Evolutionary conservation across 1,140 invertebrate genomes (phyloP), one percentile per base, ranked within the genome.

Genomic region (Sogatella furcifera): DNA sequence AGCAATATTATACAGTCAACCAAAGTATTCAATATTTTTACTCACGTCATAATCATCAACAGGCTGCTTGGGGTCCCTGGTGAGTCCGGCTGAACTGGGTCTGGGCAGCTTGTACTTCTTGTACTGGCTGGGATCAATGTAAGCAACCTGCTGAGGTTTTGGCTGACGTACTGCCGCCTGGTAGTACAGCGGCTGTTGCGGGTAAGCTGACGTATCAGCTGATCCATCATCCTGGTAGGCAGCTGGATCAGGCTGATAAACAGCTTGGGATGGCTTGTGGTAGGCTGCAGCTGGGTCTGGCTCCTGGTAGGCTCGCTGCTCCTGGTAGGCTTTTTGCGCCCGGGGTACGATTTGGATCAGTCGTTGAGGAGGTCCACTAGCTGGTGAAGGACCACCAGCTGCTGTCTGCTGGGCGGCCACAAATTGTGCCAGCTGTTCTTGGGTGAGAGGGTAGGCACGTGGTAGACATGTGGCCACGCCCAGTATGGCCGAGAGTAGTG

Each of bases 341-440:
- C 58, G 11, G 15, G 58, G 52, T 3, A 31, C 42, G 1, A 58
- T 43, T 15, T n/a, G 11, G 13, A 58, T 46, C 9, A 24, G 19
- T 3, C 34, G 34, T 34, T 57, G 54, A 2, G 52, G 55, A n/a
- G 22, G 10, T 38, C n/a, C n/a, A n/a, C n/a, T n/a, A n/a, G n/a
- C n/a, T n/a, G 34, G 11, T 2, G 34, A 38, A 1, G 34, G 21
- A 49, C 46, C 46, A 9, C 17, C 43, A 0, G 34, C 52, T 5
- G 58, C 58, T 1, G 65, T 66, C 52, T 66, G 65, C 46, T 66
- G 65, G 11, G 60, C 53, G 15, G 65, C 65, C 14, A 66, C 65
- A 34, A 63, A 66, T 42, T 64, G 62, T 0, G 62, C 62, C 17
- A 64, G 59, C 55, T 64, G 58, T 43, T 64, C 62, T 49, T 64